phyloP scores from a whole-genome alignment of 2,797 vertebrate species.

The Chelon labrosus region DNA sequence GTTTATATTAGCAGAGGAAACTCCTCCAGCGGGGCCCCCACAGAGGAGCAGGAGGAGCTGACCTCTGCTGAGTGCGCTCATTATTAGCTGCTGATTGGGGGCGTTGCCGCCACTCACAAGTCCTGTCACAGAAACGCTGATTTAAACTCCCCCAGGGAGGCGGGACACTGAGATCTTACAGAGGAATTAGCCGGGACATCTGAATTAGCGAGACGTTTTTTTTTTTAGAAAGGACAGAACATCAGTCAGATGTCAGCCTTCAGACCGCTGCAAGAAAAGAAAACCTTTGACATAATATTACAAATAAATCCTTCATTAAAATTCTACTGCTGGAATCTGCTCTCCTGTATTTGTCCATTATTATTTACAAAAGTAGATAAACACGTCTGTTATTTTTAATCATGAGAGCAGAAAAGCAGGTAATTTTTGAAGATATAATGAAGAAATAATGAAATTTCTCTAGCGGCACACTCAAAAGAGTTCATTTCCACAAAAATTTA shows the following conservation, averaged over 20 bases:
- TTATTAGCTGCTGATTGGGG: conserved; percentile 78
- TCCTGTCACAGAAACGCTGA: conserved; percentile 71
- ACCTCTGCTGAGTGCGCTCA: conserved; percentile 64
- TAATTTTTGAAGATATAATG: too few relatives aligned
- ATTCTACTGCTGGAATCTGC: too few relatives aligned
- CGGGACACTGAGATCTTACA: conserved; percentile 53
- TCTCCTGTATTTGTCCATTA: too few relatives aligned
- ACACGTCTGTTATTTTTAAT: too few relatives aligned
- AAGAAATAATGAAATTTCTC: too few relatives aligned
- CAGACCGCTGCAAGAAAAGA: background rate
- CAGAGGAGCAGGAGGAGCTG: conserved; percentile 36
- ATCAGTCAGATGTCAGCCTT: conserved; percentile 61
- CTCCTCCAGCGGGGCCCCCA: conserved; percentile 22
- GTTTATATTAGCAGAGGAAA: conserved; percentile 25
- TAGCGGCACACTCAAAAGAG: too few relatives aligned
- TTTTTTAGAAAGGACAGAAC: conserved; percentile 34
- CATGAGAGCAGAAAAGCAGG: too few relatives aligned
- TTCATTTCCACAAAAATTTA: too few relatives aligned
- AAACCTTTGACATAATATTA: too few relatives aligned
- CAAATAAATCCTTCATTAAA: too few relatives aligned
- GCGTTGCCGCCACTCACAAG: conserved; percentile 66
- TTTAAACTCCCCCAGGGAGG: conserved; percentile 74
- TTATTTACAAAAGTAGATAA: too few relatives aligned
- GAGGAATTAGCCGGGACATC: conserved; percentile 69
- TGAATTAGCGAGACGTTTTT: conserved; percentile 63